These are phyloP conservation scores for Lamellibrachia luymesi DNA, from an alignment of 1,140 invertebrate genomes.

Conservation along the genomic window DNA sequence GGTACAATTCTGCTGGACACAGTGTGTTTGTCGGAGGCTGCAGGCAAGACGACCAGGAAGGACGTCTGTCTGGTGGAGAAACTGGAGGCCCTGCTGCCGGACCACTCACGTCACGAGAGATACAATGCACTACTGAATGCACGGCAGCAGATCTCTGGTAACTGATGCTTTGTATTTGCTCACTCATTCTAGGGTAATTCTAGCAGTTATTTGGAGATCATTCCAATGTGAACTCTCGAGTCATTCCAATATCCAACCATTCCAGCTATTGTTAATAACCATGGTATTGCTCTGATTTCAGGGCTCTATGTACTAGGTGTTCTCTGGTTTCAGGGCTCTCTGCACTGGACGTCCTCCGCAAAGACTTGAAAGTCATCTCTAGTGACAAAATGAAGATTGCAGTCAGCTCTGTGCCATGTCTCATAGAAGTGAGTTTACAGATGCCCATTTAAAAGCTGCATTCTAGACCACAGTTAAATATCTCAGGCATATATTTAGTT, in stretches of 20 bases:
- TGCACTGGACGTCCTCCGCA: constrained; percentile 1
- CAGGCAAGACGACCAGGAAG: not conserved
- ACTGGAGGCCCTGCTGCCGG: not conserved
- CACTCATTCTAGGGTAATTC: not conserved
- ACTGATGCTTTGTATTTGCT: not conserved
- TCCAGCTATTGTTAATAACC: not conserved
- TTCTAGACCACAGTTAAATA: not conserved
- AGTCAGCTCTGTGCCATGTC: constrained; percentile 9
- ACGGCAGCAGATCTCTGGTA: not conserved
- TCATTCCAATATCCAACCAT: not conserved
- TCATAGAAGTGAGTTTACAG: constrained; percentile 8
- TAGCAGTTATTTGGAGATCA: not conserved
- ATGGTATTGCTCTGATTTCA: not conserved
- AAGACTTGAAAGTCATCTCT: constrained; percentile 12
- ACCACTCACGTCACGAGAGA: not conserved
- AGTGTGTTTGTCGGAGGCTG: not conserved
- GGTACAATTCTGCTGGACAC: constrained; percentile 16
- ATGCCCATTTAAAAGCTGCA: not conserved
- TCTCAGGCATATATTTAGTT: too few relatives aligned
- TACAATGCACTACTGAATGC: not conserved
- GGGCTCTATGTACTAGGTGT: not conserved
- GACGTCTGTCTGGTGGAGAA: not conserved
- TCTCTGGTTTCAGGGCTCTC: constrained; percentile 9
- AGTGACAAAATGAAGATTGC: not conserved
- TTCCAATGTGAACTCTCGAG: not conserved